phyloP scores from a whole-genome alignment of 2,113 vertebrate genomes.

The Oryzias curvinotus region DNA sequence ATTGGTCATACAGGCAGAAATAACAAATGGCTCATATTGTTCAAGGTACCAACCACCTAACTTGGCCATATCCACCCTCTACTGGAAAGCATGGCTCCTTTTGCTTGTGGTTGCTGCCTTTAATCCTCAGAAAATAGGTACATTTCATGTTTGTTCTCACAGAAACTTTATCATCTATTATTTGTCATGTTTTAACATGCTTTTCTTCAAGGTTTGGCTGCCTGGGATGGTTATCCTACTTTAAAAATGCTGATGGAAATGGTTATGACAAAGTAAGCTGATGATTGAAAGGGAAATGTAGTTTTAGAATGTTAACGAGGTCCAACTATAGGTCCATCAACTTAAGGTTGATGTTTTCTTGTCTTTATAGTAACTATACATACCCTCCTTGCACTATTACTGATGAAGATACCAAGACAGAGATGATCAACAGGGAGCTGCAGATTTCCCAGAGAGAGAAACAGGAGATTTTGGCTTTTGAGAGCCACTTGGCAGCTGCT shows the following conservation, averaged over 20 bases:
- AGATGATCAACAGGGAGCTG: constrained; percentile 94
- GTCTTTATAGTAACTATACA: constrained; percentile 86
- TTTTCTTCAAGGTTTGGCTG: constrained; percentile 83
- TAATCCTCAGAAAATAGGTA: constrained; percentile 97
- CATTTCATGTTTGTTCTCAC: constrained; percentile 2
- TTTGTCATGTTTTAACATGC: neutral
- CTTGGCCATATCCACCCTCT: constrained; percentile 93
- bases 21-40: constrained; percentile 30
- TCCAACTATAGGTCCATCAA: no score
- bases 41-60: constrained; percentile 94
- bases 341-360: no score
- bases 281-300: neutral
- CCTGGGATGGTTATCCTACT: constrained; percentile 96
- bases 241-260: constrained; percentile 99
- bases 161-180: neutral
- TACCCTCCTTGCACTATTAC: constrained; percentile 94
- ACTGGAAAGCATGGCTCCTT: constrained; percentile 98
- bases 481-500: constrained; percentile 94
- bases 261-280: constrained; percentile 96
- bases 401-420: constrained; percentile 92
- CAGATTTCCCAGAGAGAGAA: constrained; percentile 95
- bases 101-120: constrained; percentile 94
- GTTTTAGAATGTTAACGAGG: neutral
- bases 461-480: constrained; percentile 96
- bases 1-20: neutral